Evolutionary conservation across 2,113 vertebrate genomes (phyloP).

Genomic region (Arizona elegans): DNA sequence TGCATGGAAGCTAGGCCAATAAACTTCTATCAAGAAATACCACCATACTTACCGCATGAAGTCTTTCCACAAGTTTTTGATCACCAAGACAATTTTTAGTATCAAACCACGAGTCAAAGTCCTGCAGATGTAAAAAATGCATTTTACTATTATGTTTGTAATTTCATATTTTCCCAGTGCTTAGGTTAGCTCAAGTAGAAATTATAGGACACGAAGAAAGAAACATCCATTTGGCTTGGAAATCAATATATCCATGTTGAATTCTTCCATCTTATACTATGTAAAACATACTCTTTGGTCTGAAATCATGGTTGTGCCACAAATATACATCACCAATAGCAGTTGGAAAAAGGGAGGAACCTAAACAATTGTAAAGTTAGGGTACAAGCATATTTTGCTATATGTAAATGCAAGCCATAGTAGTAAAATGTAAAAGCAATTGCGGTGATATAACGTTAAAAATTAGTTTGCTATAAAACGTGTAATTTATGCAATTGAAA

Average conservation of each 20-base stretch:
- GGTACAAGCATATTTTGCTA: neutral
- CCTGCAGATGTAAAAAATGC: constrained; percentile 63
- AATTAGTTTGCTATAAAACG: neutral
- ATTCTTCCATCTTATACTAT: neutral
- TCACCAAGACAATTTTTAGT: constrained; percentile 91
- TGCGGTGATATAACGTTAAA: neutral
- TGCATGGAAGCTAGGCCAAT: neutral
- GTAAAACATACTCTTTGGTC: neutral
- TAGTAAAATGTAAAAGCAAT: neutral
- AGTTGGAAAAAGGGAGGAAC: neutral
- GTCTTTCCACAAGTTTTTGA: constrained; percentile 87
- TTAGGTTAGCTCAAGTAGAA: neutral
- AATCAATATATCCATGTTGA: neutral
- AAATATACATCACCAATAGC: neutral
- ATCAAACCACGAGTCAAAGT: constrained; percentile 92
- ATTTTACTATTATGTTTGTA: neutral
- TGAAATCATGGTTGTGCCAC: neutral
- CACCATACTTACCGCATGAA: constrained; percentile 81
- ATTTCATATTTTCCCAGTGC: neutral
- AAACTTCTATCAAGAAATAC: neutral
- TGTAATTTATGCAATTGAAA: neutral
- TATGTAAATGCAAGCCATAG: neutral
- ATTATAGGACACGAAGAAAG: neutral
- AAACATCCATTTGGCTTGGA: neutral
- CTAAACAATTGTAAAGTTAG: neutral